Conservation (phyloP, 2,888 invertebrate genomes). For the Tethea ocularis region DNA sequence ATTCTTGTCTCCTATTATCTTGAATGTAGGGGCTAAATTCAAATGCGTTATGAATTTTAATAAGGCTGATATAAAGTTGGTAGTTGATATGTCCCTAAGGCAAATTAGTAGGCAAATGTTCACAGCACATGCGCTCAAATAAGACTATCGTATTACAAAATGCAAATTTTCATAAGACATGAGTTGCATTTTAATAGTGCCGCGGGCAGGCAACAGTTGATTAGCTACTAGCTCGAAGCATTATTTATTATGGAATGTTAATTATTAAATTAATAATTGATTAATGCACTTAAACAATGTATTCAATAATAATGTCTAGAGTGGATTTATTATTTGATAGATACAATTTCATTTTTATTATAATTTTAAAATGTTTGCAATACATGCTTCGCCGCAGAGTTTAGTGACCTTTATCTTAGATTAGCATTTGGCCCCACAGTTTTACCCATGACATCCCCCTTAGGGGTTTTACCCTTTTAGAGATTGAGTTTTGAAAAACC, state of each 20-base stretch:
- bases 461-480: no score
- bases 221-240: background rate
- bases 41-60: slow-evolving; percentile 2
- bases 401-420: no score
- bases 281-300: background rate
- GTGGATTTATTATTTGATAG: no score
- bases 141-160: slow-evolving; percentile 55
- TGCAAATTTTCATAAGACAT: slow-evolving; percentile 51
- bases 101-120: slow-evolving; percentile 56
- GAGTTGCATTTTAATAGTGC: slow-evolving; percentile 40
- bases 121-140: slow-evolving; percentile 45
- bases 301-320: no score
- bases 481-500: no score
- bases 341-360: no score
- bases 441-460: no score
- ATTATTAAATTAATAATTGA: background rate
- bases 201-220: slow-evolving; percentile 28
- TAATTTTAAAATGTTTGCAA: no score
- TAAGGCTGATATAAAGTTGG: background rate
- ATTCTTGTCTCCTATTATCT: background rate
- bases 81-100: slow-evolving; percentile 36
- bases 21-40: slow-evolving; percentile 9
- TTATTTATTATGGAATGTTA: background rate
- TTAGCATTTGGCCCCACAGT: no score
- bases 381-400: no score